Evolutionary conservation across 2,888 invertebrate species (phyloP).

Genomic region (Brachyopa scutellaris): DNA sequence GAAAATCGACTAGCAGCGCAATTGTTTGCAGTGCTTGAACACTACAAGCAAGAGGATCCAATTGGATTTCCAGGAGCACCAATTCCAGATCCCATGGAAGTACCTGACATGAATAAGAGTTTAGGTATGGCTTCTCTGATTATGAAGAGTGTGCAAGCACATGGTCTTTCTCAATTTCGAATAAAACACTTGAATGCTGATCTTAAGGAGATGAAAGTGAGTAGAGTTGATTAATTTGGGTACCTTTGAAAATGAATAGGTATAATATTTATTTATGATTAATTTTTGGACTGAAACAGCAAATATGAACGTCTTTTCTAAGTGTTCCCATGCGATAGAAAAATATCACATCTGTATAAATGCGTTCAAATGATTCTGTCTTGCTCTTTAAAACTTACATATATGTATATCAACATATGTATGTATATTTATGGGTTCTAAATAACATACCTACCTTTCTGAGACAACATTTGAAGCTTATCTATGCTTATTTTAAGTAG

Average conservation of each 20-base stretch:
- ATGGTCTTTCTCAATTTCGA: slow-evolving; percentile 90
- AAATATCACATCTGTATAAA: no score
- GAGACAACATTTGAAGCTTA: no score
- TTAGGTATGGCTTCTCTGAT: slow-evolving; percentile 87
- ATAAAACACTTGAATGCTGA: slow-evolving; percentile 88
- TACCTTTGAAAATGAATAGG: no score
- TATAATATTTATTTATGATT: no score
- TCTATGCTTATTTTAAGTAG: no score
- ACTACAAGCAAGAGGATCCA: slow-evolving; percentile 91
- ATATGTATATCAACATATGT: no score
- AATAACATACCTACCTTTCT: no score
- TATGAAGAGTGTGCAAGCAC: slow-evolving; percentile 87
- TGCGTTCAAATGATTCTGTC: no score
- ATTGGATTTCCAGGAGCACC: slow-evolving; percentile 90
- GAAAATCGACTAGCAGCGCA: slow-evolving; percentile 89
- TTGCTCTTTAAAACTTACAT: no score
- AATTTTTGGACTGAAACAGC: neutral
- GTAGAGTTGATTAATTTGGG: no score
- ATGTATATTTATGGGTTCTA: no score
- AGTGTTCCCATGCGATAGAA: neutral
- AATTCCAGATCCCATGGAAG: slow-evolving; percentile 90
- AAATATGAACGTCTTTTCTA: neutral
- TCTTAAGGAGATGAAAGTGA: slow-evolving; percentile 88
- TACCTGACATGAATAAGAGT: slow-evolving; percentile 89
- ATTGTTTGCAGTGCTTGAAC: slow-evolving; percentile 87